Percentiles rank a stretch among this genome's conserved stretches.
Evolutionary conservation across 2,113 vertebrate species (phyloP).

Genomic region (Hippocampus mohnikei): DNA sequence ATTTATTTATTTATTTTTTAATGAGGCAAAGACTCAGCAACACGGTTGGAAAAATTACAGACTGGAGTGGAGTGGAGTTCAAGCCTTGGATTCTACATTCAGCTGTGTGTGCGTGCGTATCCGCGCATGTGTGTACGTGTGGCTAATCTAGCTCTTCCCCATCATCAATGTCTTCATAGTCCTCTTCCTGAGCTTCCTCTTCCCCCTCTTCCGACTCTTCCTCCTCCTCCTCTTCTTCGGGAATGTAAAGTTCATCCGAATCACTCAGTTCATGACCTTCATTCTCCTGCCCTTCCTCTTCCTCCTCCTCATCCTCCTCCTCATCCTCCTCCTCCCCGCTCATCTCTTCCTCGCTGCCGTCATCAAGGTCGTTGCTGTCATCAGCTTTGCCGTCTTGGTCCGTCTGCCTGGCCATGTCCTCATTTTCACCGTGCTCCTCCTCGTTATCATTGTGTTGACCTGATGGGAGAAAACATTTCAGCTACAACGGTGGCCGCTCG

Average conservation of each 20-base stretch:
- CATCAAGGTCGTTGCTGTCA: slow-evolving; percentile 33
- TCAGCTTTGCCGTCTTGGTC: slow-evolving; percentile 38
- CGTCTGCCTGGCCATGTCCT: slow-evolving; percentile 35
- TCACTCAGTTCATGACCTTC: slow-evolving; percentile 22
- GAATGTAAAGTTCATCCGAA: slow-evolving; percentile 40
- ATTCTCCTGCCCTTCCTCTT: slow-evolving; percentile 47
- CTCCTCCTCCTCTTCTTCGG: slow-evolving; percentile 14
- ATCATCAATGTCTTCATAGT: slow-evolving; percentile 4
- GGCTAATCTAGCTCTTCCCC: slow-evolving; percentile 46
- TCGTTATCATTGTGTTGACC: slow-evolving; percentile 45
- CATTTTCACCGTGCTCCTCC: slow-evolving; percentile 40
- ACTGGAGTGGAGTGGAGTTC: neutral
- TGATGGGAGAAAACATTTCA: slow-evolving; percentile 9
- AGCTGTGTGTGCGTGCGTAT: neutral
- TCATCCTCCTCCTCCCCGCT: slow-evolving; percentile 51
- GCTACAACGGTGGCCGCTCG: neutral
- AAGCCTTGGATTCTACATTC: neutral
- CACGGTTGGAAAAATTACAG: neutral
- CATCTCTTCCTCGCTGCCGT: slow-evolving; percentile 59
- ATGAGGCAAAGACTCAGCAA: neutral
- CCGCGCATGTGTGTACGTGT: too few species aligned
- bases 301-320: slow-evolving; percentile 38
- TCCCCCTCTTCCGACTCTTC: neutral
- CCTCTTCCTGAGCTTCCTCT: neutral
- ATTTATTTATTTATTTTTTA: neutral